Conservation (phyloP, 2,888 invertebrate species). For the Steinernema hermaphroditum region DNA sequence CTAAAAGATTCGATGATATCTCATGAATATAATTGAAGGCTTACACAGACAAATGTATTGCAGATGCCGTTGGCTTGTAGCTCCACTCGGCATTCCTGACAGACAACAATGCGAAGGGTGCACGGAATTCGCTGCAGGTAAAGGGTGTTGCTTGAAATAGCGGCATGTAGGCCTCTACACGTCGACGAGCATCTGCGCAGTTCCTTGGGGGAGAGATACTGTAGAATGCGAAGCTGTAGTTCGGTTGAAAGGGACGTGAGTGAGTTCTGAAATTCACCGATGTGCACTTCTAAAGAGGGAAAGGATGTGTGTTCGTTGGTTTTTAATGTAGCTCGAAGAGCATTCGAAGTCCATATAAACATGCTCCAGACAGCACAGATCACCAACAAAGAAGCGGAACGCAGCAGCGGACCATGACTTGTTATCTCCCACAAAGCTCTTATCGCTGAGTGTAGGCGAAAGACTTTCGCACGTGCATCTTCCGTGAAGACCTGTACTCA, state of each 20-base stretch:
- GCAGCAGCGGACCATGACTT: neutral
- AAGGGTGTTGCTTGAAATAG: slow-evolving; percentile 6
- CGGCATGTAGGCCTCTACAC: neutral
- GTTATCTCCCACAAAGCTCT: slow-evolving; percentile 11
- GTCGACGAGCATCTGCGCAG: slow-evolving; percentile 1
- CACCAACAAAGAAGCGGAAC: neutral
- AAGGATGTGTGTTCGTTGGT: neutral
- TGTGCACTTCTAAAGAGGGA: neutral
- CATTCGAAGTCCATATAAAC: neutral
- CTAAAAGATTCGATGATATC: neutral
- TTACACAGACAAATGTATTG: slow-evolving; percentile 15
- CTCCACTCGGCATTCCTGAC: neutral
- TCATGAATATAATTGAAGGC: neutral
- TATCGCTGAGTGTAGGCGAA: slow-evolving; percentile 15
- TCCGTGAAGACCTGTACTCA: neutral
- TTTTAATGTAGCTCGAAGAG: neutral
- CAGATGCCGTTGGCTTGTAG: neutral
- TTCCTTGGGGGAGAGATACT: slow-evolving; percentile 12
- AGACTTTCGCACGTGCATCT: slow-evolving; percentile 1
- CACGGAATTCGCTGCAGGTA: slow-evolving; percentile 33
- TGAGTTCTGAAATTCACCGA: neutral
- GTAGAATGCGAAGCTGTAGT: slow-evolving; percentile 32
- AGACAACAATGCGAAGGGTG: neutral
- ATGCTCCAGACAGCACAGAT: neutral
- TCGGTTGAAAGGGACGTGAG: slow-evolving; percentile 23